These are phyloP conservation scores for Neofelis nebulosa DNA, from an alignment of 2,113 vertebrate genomes.

Conservation along the genomic window DNA sequence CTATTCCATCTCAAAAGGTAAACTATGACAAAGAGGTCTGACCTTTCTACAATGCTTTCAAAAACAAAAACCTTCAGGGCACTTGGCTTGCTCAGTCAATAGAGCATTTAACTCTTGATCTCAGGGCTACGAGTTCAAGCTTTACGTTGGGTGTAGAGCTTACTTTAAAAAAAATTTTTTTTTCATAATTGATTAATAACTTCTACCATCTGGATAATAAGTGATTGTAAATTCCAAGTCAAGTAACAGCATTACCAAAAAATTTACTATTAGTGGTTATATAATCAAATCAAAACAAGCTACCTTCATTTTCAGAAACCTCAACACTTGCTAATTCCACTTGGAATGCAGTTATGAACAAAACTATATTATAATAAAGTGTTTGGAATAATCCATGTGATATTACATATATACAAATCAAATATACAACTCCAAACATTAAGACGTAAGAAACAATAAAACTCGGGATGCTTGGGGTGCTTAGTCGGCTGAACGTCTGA, in stretches of 20 bases:
- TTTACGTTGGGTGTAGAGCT: neutral
- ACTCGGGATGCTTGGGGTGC: neutral
- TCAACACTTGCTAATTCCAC: constrained; percentile 4
- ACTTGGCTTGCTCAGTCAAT: neutral
- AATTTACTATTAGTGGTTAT: neutral
- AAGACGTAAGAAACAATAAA: neutral
- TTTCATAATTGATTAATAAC: neutral
- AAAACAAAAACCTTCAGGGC: neutral
- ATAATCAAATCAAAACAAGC: neutral
- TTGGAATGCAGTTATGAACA: neutral
- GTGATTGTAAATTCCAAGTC: neutral
- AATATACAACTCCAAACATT: neutral
- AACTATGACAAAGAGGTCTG: neutral
- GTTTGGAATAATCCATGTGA: neutral
- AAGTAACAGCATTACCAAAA: neutral
- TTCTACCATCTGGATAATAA: neutral
- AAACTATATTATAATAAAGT: neutral
- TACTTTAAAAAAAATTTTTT: neutral
- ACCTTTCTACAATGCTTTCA: neutral
- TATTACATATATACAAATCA: neutral
- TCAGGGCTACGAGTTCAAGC: neutral
- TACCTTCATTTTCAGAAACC: neutral
- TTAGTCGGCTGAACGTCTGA: no score
- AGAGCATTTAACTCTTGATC: neutral
- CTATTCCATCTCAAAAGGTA: neutral